Evolutionary conservation across 2,888 invertebrate species (phyloP).

Genomic region (Lasioglossum villosulum): DNA sequence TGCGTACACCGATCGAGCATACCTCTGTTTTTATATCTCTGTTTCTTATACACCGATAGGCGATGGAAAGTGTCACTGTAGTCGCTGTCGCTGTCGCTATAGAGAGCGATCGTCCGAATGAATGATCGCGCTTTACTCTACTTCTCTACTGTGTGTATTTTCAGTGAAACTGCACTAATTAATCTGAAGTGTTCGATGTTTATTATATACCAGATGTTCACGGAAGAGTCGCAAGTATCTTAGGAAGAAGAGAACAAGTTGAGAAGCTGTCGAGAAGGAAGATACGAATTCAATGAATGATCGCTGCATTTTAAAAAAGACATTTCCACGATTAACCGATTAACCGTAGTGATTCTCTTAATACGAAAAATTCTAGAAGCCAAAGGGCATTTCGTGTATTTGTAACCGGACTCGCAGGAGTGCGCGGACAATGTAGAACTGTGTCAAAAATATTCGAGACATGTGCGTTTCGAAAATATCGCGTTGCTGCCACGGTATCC

Average conservation of each 20-base stretch:
- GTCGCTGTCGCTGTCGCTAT: neutral
- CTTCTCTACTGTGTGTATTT: neutral
- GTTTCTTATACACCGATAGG: constrained; percentile 32
- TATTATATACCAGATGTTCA: constrained; percentile 34
- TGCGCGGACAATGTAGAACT: constrained; percentile 19
- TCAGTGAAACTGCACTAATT: neutral
- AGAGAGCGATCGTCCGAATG: constrained; percentile 12
- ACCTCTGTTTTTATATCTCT: constrained; percentile 40
- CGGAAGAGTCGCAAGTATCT: constrained; percentile 43
- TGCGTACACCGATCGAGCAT: constrained; percentile 50
- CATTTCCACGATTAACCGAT: constrained; percentile 22
- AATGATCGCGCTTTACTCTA: constrained; percentile 16
- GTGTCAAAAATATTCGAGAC: constrained; percentile 5
- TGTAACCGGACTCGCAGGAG: constrained; percentile 15
- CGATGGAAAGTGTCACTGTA: constrained; percentile 50
- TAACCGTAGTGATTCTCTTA: constrained; percentile 31
- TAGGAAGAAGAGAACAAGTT: constrained; percentile 44
- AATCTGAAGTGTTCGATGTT: constrained; percentile 31
- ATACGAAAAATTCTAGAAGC: constrained; percentile 15
- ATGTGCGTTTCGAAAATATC: constrained; percentile 47
- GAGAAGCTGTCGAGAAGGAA: constrained; percentile 31
- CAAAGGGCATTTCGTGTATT: constrained; percentile 35
- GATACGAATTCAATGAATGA: constrained; percentile 33
- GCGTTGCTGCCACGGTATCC: constrained; percentile 14
- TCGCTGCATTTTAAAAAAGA: constrained; percentile 29